These are phyloP conservation scores for Drosophila lacteicornis DNA, from an alignment of 1,140 invertebrate genomes.

Conservation along the genomic window DNA sequence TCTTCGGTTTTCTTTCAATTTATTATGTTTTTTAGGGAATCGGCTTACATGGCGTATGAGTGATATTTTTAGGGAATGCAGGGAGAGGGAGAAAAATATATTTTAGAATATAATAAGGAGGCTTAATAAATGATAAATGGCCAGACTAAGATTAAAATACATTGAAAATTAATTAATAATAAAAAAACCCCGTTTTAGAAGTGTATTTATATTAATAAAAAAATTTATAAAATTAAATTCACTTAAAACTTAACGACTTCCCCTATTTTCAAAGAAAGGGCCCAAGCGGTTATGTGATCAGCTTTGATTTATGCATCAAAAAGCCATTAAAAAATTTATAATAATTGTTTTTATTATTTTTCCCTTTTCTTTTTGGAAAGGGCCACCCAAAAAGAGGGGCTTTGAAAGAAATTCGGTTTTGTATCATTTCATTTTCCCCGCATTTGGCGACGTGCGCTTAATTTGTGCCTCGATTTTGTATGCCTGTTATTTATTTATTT, in stretches of 20 bases:
- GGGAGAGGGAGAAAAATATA: not conserved
- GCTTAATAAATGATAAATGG: not conserved
- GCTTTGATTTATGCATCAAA: conserved; percentile 33
- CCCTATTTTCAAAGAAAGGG: not conserved
- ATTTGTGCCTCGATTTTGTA: conserved; percentile 65
- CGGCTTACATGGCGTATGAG: conserved; percentile 22
- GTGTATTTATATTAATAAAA: not conserved
- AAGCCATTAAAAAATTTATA: conserved; percentile 35
- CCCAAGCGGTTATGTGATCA: conserved; percentile 22
- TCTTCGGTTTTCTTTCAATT: conserved; percentile 3
- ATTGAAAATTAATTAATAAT: not conserved
- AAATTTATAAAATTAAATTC: not conserved
- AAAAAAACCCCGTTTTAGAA: no score
- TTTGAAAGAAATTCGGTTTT: conserved; percentile 53
- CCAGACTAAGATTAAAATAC: not conserved
- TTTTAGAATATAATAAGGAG: not conserved
- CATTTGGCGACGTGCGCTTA: conserved; percentile 53
- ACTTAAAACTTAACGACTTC: conserved; percentile 3
- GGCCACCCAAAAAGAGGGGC: conserved; percentile 49
- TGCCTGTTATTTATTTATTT: conserved; percentile 73
- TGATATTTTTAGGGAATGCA: not conserved
- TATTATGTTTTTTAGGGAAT: conserved; percentile 5
- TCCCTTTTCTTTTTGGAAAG: conserved; percentile 38
- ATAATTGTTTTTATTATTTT: conserved; percentile 37
- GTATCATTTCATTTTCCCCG: conserved; percentile 36